Conservation (phyloP, 2,113 vertebrate genomes). For the Xiphophorus hellerii region DNA sequence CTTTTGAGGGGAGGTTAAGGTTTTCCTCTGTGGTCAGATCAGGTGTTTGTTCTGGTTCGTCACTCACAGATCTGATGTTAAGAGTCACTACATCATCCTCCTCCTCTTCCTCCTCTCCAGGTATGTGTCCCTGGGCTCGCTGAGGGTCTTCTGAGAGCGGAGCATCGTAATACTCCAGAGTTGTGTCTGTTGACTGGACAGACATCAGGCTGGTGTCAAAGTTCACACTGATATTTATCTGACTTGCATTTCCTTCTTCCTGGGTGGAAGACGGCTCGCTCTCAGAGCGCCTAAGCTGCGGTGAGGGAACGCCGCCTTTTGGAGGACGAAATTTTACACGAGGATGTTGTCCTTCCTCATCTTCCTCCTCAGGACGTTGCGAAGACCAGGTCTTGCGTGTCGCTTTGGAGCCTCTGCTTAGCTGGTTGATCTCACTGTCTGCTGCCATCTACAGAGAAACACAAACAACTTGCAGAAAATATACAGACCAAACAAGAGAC, state of each 20-base stretch:
- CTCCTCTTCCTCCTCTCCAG: conserved; percentile 47
- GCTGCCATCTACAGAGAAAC: conserved; percentile 70
- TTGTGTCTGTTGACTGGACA: conserved; percentile 82
- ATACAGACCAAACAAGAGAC: neutral
- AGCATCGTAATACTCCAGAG: conserved; percentile 87
- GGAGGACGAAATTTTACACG: conserved; percentile 36
- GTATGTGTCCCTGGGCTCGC: conserved; percentile 10
- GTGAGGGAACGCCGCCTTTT: conserved; percentile 48
- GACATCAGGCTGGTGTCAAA: conserved; percentile 79
- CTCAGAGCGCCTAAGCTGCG: conserved; percentile 38
- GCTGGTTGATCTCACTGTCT: conserved; percentile 66
- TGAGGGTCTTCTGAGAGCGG: conserved; percentile 76
- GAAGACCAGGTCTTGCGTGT: conserved; percentile 60
- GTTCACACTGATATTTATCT: conserved; percentile 53
- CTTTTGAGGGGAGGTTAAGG: conserved; percentile 9
- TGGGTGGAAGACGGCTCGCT: conserved; percentile 38
- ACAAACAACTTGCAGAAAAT: neutral
- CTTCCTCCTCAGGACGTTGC: conserved; percentile 51
- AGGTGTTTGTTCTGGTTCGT: conserved; percentile 13
- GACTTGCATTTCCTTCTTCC: conserved; percentile 47
- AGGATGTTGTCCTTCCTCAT: conserved; percentile 45
- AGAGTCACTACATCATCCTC: conserved; percentile 76
- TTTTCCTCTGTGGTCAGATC: conserved; percentile 11
- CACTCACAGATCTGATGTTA: conserved; percentile 42
- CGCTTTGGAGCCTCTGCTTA: conserved; percentile 61